Conservation (phyloP, 23 tunicate species). For the Pegea sp. region DNA sequence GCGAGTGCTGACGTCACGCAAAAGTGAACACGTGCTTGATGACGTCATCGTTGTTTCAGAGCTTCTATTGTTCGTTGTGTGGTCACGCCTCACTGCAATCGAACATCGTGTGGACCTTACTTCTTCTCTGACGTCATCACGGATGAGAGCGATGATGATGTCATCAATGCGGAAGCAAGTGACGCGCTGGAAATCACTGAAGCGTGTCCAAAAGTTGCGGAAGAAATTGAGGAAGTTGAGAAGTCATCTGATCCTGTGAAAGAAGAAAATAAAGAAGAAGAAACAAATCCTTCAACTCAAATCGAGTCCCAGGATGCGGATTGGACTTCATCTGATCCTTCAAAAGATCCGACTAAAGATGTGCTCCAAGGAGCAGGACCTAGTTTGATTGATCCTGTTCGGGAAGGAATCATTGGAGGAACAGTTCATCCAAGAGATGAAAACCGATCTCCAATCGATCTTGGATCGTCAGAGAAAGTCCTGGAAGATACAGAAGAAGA, state of each 20-base stretch:
- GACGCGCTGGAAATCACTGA: neutral
- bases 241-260: too few relatives aligned
- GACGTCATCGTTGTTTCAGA: constrained; percentile 3
- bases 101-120: constrained; percentile 4
- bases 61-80: constrained; percentile 30
- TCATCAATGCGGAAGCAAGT: neutral
- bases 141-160: neutral
- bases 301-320: too few relatives aligned
- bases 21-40: too few relatives aligned
- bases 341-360: too few relatives aligned
- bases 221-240: too few relatives aligned
- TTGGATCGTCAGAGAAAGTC: neutral
- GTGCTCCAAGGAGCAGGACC: too few relatives aligned
- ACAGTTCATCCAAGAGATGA: neutral
- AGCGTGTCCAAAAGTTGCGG: too few relatives aligned
- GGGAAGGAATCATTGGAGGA: neutral
- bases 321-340: too few relatives aligned
- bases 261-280: too few relatives aligned
- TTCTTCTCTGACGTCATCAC: neutral
- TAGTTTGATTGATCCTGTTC: too few relatives aligned
- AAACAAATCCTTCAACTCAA: too few relatives aligned
- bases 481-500: neutral
- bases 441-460: neutral
- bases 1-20: too few relatives aligned
- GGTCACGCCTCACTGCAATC: constrained; percentile 18